Evolutionary conservation across 2,113 vertebrate species (phyloP).

Genomic region (Accipiter virgatus): DNA sequence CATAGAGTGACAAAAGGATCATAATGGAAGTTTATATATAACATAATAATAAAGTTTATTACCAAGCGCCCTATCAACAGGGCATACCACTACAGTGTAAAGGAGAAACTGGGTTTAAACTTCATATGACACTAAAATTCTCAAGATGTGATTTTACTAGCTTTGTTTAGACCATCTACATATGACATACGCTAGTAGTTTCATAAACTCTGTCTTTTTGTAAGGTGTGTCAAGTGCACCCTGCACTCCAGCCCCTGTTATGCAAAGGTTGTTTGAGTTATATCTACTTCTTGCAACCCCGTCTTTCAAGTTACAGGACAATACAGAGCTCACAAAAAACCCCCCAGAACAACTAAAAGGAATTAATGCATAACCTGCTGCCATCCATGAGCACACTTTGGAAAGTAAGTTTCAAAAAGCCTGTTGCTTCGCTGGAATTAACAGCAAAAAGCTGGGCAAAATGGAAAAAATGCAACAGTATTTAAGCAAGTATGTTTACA

Average conservation of each 20-base stretch:
- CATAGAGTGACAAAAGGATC: not conserved
- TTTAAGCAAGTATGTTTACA: not conserved
- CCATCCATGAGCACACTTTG: not conserved
- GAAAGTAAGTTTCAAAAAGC: not conserved
- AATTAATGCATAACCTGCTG: not conserved
- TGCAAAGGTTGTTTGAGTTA: not conserved
- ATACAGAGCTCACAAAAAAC: not conserved
- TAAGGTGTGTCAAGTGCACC: not conserved
- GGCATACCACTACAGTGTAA: not conserved
- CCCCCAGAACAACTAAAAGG: not conserved
- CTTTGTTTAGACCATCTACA: not conserved
- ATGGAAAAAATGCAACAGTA: not conserved
- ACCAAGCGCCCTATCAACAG: not conserved
- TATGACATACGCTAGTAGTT: not conserved
- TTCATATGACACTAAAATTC: not conserved
- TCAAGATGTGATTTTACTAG: not conserved
- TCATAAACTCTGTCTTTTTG: not conserved
- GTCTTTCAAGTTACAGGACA: not conserved
- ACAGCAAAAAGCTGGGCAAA: not conserved
- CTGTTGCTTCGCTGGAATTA: not conserved
- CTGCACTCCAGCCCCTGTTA: not conserved
- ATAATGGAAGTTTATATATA: not conserved
- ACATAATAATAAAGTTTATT: not conserved
- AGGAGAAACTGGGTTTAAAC: not conserved
- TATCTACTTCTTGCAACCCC: not conserved